Evolutionary conservation across 2,113 vertebrate species (phyloP), one percentile per base, ranked within the genome.

Genomic region (Ellobius talpinus): DNA sequence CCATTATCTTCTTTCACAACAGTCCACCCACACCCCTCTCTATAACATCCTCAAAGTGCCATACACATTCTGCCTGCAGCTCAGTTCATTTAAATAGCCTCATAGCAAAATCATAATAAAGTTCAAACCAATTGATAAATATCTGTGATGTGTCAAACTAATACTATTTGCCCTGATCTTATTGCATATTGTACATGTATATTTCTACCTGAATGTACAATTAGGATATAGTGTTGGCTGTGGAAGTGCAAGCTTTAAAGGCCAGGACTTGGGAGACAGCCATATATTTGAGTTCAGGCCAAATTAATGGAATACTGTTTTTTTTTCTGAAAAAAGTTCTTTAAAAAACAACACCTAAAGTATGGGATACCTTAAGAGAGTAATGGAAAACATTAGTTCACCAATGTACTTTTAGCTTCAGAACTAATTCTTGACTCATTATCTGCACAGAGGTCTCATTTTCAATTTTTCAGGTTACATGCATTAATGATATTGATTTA

Each of bases 401-500:
- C 11, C 2, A n/a, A 76, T 66, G n/a, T 78, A 76, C 73, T 87
- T 93, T 88, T 24, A 70, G 39, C 66, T 92, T 13, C 42, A 88
- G 42, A 74, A 17, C 73, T 42, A 96, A 90, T 70, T 96, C 42
- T 66, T 24, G 74, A 91, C 9, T 72, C 52, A 77, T 63, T 74
- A 61, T 91, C 74, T 89, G 7, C 24, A 89, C 17, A 6, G 47
- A 47, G 47, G 31, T 68, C 23, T 89, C 36, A 87, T 93, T 94
- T 90, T 58, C 17, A 84, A 33, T 93, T 97, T 42, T 96, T 97
- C 5, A 93, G 16, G n/a, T 68, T 77, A 91, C 6, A 87, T 63
- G 55, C 1, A 0, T 93, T 96, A 94, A 29, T 47, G 72, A 68
- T 36, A 47, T 55, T 12, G 39, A 70, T 89, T 93, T 93, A 78